Evolutionary conservation across 37 sponge, comb jelly and placozoan species (phyloP).

Genomic region (Halichondria panicea): DNA sequence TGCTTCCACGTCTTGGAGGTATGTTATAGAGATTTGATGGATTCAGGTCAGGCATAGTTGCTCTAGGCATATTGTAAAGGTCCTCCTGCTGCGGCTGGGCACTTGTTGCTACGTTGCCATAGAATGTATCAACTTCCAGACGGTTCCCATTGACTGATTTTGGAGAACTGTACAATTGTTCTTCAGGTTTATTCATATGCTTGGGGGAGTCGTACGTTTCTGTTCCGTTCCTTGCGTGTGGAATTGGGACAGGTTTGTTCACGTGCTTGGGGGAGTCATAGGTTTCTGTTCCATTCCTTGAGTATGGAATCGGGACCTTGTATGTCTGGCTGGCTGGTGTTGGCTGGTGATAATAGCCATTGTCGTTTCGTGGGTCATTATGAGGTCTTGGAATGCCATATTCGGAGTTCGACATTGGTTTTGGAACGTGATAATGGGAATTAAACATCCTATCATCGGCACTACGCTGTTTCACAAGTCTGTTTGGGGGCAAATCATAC

Average conservation of each 20-base stretch:
- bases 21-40: background rate
- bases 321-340: background rate
- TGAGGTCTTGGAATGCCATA: slow-evolving; percentile 4
- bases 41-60: background rate
- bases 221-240: too few relatives aligned
- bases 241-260: too few relatives aligned
- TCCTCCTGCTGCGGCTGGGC: too few relatives aligned
- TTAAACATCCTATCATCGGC: background rate
- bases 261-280: background rate
- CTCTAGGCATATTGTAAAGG: background rate
- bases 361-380: background rate
- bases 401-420: background rate
- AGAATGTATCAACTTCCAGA: background rate
- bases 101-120: background rate
- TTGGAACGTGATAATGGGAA: background rate
- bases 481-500: slow-evolving; percentile 23
- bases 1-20: background rate
- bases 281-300: background rate
- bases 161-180: background rate
- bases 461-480: background rate
- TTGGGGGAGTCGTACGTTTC: background rate
- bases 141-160: background rate
- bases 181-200: background rate
- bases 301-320: slow-evolving; percentile 1
- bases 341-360: background rate